Evolutionary conservation across 2,113 vertebrate genomes (phyloP).

Genomic region (Polyodon spathula): DNA sequence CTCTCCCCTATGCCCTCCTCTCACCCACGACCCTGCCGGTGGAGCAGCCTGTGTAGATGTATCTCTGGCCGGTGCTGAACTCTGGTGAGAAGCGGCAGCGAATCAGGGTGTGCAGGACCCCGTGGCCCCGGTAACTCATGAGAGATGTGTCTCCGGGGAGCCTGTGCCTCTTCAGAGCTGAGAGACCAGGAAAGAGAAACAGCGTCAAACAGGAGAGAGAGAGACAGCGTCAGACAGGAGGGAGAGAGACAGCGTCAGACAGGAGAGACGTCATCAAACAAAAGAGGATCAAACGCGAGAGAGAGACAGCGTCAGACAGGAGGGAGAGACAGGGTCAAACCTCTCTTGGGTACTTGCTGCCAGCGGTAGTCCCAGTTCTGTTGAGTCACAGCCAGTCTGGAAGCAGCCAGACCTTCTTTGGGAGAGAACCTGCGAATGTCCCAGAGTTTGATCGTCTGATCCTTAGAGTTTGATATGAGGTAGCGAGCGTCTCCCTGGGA

Average conservation of each 20-base stretch:
- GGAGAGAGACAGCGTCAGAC: not conserved
- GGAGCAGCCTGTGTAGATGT: slow-evolving; percentile 83
- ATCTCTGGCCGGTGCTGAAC: slow-evolving; percentile 77
- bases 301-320: not conserved
- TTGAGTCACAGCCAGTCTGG: slow-evolving; percentile 77
- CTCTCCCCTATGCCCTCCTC: slow-evolving; percentile 19
- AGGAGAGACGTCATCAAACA: not conserved
- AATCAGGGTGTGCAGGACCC: slow-evolving; percentile 81
- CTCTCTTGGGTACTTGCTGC: slow-evolving; percentile 86
- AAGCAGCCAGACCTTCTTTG: slow-evolving; percentile 76
- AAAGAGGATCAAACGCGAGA: not conserved
- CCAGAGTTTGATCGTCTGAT: slow-evolving; percentile 91
- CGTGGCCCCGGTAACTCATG: slow-evolving; percentile 86
- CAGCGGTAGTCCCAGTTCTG: slow-evolving; percentile 92
- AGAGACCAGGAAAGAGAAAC: too few species aligned
- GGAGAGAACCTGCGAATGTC: slow-evolving; percentile 80
- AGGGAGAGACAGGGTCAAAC: slow-evolving; percentile 20
- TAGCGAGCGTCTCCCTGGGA: slow-evolving; percentile 84
- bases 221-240: not conserved
- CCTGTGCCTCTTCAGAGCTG: slow-evolving; percentile 75
- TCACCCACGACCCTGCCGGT: slow-evolving; percentile 80
- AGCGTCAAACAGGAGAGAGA: not conserved
- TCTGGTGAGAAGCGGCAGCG: slow-evolving; percentile 79
- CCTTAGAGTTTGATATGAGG: slow-evolving; percentile 86
- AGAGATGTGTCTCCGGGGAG: slow-evolving; percentile 78